A percentile compares a stretch with the other conserved stretches of the same genome.
These are phyloP conservation scores for Clarias batrachus DNA, from an alignment of 2,113 vertebrate species.

Conservation along the genomic window DNA sequence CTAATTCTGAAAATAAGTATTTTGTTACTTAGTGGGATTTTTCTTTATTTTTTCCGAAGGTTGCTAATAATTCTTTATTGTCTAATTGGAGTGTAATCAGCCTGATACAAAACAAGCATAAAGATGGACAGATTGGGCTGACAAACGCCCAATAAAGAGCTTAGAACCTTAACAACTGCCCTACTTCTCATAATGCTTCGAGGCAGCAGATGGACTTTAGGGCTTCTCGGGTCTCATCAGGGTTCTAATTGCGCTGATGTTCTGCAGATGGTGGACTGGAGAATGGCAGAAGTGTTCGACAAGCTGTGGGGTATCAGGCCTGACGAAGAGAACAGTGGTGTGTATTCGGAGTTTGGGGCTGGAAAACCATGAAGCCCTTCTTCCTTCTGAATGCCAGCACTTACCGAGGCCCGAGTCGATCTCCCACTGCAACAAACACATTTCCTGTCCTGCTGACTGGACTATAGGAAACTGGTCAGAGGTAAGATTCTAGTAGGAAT, in stretches of 20 bases:
- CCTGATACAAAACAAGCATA: neutral
- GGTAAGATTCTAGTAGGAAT: slow-evolving; percentile 67
- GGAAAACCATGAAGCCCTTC: slow-evolving; percentile 84
- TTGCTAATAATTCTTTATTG: neutral
- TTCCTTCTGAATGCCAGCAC: slow-evolving; percentile 71
- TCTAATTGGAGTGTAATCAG: neutral
- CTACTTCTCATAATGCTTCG: neutral
- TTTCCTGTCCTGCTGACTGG: slow-evolving; percentile 86
- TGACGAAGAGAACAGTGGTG: slow-evolving; percentile 77
- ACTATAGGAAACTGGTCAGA: slow-evolving; percentile 82
- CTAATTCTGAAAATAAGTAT: neutral
- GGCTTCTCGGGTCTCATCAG: neutral
- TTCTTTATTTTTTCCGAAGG: neutral
- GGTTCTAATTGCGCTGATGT: neutral
- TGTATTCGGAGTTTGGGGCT: slow-evolving; percentile 83
- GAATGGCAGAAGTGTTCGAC: slow-evolving; percentile 88
- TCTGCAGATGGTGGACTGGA: slow-evolving; percentile 85
- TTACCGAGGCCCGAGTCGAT: slow-evolving; percentile 73
- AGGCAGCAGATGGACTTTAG: neutral
- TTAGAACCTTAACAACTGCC: neutral
- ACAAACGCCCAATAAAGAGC: neutral
- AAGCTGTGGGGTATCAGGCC: slow-evolving; percentile 76
- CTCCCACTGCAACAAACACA: slow-evolving; percentile 71
- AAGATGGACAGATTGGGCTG: neutral
- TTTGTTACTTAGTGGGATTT: neutral